These are phyloP conservation scores for Heliconius aoede DNA, from an alignment of 2,888 invertebrate genomes.

Conservation along the genomic window DNA sequence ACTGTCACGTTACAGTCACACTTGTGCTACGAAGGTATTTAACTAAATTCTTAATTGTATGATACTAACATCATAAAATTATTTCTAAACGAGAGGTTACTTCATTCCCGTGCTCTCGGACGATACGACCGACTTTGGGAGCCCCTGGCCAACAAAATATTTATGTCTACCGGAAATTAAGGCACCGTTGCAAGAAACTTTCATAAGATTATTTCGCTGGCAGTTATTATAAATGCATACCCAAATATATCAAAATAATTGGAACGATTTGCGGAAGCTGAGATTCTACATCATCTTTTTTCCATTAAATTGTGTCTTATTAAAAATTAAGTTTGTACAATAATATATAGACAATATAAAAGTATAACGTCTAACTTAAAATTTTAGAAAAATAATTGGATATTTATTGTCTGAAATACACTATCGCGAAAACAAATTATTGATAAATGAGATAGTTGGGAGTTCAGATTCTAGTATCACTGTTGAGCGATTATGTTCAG, in stretches of 20 bases:
- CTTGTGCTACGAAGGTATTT: no score
- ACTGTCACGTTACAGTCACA: no score
- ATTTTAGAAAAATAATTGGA: no score
- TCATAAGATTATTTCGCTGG: conserved; percentile 11
- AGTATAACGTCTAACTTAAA: no score
- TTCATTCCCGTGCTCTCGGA: neutral
- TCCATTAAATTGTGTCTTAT: neutral
- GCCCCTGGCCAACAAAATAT: conserved; percentile 29
- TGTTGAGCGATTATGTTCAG: no score
- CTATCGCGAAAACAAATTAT: no score
- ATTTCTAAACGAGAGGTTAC: neutral
- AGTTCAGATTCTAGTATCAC: no score
- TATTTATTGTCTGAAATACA: no score
- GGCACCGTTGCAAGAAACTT: conserved; percentile 26
- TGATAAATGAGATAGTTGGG: no score
- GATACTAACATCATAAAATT: neutral
- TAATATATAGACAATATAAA: no score
- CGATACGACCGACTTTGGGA: conserved; percentile 21
- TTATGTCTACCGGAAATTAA: conserved; percentile 36
- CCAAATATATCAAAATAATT: conserved; percentile 8
- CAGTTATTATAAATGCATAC: neutral
- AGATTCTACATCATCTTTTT: neutral
- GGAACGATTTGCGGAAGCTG: neutral
- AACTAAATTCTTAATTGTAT: no score
- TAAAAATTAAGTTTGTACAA: neutral